A percentile compares a stretch with the other conserved stretches of the same genome.
Evolutionary conservation across 1,140 invertebrate genomes (phyloP).

Genomic region (Drosophila sproati): DNA sequence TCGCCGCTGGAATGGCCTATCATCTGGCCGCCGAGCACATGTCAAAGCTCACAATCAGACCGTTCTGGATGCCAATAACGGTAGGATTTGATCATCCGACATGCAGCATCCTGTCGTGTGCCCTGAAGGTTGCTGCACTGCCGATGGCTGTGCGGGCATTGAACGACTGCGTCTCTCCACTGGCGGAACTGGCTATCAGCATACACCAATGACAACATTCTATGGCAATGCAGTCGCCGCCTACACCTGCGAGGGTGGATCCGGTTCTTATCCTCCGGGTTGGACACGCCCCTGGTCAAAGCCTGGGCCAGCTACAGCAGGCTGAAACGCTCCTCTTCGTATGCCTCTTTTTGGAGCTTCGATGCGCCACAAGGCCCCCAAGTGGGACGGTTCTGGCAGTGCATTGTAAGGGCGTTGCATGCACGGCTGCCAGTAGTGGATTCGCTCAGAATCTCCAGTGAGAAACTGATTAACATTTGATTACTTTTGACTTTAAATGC

Average conservation of each 20-base stretch:
- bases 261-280: constrained; percentile 96
- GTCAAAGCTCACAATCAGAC: constrained; percentile 94
- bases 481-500: constrained; percentile 58
- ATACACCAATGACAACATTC: constrained; percentile 91
- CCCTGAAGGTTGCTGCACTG: constrained; percentile 93
- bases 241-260: constrained; percentile 98
- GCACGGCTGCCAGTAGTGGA: constrained; percentile 90
- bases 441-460: no score
- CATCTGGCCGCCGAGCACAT: constrained; percentile 90
- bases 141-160: constrained; percentile 90
- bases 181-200: constrained; percentile 97
- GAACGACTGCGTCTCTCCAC: constrained; percentile 93
- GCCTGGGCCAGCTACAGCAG: constrained; percentile 87
- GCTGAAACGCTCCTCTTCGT: constrained; percentile 87
- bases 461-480: background rate
- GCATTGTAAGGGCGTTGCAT: constrained; percentile 88
- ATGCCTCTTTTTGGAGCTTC: constrained; percentile 87
- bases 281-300: constrained; percentile 92
- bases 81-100: constrained; percentile 92
- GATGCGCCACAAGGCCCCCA: constrained; percentile 81
- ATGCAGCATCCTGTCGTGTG: constrained; percentile 96
- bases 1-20: constrained; percentile 92
- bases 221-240: constrained; percentile 94
- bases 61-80: constrained; percentile 90
- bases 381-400: constrained; percentile 88